Percentiles rank a stretch among this genome's conserved stretches.
Conservation (phyloP, 2,797 vertebrate species). For the Novumbra hubbsi region DNA sequence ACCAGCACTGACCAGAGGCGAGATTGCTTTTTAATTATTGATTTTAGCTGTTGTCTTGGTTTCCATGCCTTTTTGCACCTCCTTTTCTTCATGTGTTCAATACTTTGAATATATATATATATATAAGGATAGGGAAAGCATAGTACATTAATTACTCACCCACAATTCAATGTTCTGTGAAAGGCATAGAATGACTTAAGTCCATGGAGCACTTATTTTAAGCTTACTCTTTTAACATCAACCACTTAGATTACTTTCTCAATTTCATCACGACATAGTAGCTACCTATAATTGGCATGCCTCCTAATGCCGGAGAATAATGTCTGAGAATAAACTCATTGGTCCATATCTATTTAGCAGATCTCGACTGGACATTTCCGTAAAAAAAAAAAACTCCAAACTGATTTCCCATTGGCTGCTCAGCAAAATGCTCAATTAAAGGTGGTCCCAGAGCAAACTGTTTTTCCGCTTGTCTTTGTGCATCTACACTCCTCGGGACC, state of each 20-base stretch:
- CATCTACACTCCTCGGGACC: slow-evolving; percentile 45
- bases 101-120: no score
- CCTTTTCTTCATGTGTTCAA: no score
- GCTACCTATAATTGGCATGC: neutral
- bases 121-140: slow-evolving; percentile 54
- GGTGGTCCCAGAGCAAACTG: slow-evolving; percentile 36
- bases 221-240: slow-evolving; percentile 41
- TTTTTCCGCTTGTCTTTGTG: slow-evolving; percentile 63
- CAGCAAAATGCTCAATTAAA: slow-evolving; percentile 36
- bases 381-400: slow-evolving; percentile 22
- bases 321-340: slow-evolving; percentile 17
- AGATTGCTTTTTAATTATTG: no score
- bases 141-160: slow-evolving; percentile 63
- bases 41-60: no score
- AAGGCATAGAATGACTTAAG: slow-evolving; percentile 40
- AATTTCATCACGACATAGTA: neutral
- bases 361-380: slow-evolving; percentile 30
- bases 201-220: slow-evolving; percentile 66
- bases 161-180: slow-evolving; percentile 67
- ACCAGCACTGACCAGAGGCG: no score
- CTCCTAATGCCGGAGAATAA: slow-evolving; percentile 6
- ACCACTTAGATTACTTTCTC: neutral
- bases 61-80: no score
- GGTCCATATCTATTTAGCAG: slow-evolving; percentile 49
- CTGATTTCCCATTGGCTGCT: slow-evolving; percentile 27